Percentiles rank a stretch among this genome's conserved stretches.
Evolutionary conservation across 2,888 invertebrate species (phyloP).

Genomic region (Scaeva pyrastri): DNA sequence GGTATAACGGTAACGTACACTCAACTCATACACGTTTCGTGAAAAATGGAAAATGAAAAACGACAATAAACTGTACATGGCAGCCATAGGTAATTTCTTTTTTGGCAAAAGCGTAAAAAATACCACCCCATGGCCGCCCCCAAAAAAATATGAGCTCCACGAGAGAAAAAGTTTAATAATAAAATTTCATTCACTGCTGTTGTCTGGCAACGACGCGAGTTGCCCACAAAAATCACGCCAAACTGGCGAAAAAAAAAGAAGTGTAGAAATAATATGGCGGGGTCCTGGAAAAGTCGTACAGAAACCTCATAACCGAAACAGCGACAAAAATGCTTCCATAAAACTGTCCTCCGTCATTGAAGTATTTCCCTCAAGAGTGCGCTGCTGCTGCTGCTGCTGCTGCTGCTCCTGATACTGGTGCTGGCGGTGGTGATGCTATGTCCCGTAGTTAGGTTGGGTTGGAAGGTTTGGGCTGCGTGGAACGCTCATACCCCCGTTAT

Average conservation of each 20-base stretch:
- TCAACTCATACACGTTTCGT: background rate
- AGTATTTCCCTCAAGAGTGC: constrained; percentile 18
- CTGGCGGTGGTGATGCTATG: too few relatives aligned
- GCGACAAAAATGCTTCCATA: constrained; percentile 61
- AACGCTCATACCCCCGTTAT: constrained; percentile 16
- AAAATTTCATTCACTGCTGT: constrained; percentile 73
- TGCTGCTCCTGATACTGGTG: background rate
- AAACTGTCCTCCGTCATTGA: constrained; percentile 53
- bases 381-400: background rate
- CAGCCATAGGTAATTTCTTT: constrained; percentile 29
- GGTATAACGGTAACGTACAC: background rate
- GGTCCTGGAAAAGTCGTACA: constrained; percentile 60
- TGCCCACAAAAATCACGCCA: constrained; percentile 65
- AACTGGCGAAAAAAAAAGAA: constrained; percentile 10
- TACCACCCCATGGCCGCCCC: background rate
- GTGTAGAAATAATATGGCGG: background rate
- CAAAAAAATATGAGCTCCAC: constrained; percentile 34
- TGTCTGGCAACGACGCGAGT: constrained; percentile 70
- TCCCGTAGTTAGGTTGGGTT: background rate
- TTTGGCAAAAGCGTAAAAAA: constrained; percentile 24
- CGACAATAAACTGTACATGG: constrained; percentile 44
- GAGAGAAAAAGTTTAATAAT: constrained; percentile 70
- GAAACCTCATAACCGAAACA: constrained; percentile 65
- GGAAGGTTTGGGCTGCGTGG: background rate
- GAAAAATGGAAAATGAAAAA: constrained; percentile 50